Evolutionary conservation across 2,797 vertebrate species (phyloP).

Genomic region (Pempheris klunzingeri): DNA sequence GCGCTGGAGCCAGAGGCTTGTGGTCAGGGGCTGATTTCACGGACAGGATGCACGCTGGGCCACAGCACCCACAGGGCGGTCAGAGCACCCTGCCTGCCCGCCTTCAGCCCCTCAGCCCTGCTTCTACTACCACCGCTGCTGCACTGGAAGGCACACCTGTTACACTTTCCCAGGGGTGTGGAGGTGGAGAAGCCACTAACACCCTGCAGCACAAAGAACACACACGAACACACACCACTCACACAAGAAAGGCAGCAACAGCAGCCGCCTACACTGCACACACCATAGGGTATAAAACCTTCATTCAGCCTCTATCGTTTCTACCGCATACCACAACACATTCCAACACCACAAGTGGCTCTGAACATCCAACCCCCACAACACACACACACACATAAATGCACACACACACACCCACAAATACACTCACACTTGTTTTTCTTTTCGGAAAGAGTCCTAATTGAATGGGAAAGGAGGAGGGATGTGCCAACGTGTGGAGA

Average conservation of each 20-base stretch:
- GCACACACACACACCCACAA: conserved; percentile 15
- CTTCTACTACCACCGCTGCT: conserved; percentile 85
- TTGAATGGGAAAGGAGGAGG: conserved; percentile 15
- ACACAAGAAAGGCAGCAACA: conserved; percentile 49
- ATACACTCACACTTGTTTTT: conserved; percentile 19
- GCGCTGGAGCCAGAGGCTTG: conserved; percentile 23
- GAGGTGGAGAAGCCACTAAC: conserved; percentile 84
- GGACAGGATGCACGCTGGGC: conserved; percentile 66
- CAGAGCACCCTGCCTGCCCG: conserved; percentile 16
- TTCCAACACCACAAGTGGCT: conserved; percentile 60
- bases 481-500: conserved; percentile 9
- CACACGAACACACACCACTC: conserved; percentile 36
- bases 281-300: conserved; percentile 58
- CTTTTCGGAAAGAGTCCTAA: conserved; percentile 35
- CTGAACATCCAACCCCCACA: conserved; percentile 27
- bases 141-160: conserved; percentile 91
- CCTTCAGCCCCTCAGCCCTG: conserved; percentile 61
- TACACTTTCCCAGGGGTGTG: conserved; percentile 90
- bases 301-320: conserved; percentile 55
- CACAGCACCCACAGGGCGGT: conserved; percentile 30
- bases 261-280: conserved; percentile 59
- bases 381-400: conserved; percentile 8
- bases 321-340: conserved; percentile 54
- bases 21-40: conserved; percentile 71
- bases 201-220: conserved; percentile 81